Evolutionary conservation across 2,888 invertebrate species (phyloP).

Genomic region (Agriopis leucophaearia): DNA sequence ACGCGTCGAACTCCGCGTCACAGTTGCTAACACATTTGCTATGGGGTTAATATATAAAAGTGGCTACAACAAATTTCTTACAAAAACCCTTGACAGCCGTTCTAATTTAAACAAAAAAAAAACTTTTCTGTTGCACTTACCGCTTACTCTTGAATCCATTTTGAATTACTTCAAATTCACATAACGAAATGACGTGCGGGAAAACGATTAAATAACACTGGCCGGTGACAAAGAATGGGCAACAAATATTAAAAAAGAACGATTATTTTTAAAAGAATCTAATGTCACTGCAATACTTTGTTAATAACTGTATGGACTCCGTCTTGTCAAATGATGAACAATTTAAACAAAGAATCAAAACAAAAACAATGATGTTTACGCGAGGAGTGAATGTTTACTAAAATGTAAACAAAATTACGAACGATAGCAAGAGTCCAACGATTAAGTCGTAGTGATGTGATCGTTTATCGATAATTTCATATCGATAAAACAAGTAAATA

Average conservation of each 20-base stretch:
- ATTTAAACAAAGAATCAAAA: constrained; percentile 16
- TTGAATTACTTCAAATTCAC: not conserved
- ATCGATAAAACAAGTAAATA: constrained; percentile 14
- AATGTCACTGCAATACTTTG: no score
- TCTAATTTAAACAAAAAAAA: no score
- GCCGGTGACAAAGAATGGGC: not conserved
- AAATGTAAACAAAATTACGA: constrained; percentile 35
- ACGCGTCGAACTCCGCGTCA: no score
- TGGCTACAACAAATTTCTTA: no score
- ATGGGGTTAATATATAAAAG: no score
- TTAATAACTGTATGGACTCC: not conserved
- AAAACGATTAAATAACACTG: not conserved
- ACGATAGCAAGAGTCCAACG: constrained; percentile 37
- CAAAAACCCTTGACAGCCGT: no score
- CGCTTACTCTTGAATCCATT: constrained; percentile 2
- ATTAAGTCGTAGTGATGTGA: constrained; percentile 34
- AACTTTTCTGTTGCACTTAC: no score
- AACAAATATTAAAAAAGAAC: not conserved
- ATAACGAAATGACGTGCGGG: not conserved
- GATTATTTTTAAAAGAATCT: not conserved
- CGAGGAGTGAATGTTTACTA: constrained; percentile 32
- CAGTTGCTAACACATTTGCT: no score
- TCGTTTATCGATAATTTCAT: constrained; percentile 14
- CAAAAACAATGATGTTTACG: constrained; percentile 37
- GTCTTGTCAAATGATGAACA: not conserved